These are phyloP conservation scores for Vannuccia rotundouncinata DNA, from an alignment of 2,888 invertebrate species.

Conservation along the genomic window DNA sequence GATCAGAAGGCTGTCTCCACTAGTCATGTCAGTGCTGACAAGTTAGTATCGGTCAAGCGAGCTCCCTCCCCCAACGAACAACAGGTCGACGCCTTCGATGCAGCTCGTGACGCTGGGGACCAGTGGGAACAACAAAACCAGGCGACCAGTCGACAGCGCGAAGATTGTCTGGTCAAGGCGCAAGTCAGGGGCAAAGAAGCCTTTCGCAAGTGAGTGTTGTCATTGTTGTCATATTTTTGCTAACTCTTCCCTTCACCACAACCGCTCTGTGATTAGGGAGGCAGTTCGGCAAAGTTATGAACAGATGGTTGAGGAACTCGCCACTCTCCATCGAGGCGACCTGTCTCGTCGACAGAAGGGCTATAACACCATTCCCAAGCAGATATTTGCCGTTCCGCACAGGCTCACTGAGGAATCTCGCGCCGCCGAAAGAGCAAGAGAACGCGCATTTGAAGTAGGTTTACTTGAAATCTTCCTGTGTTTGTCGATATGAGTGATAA, in stretches of 20 bases:
- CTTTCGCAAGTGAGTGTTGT: not conserved
- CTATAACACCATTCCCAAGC: not conserved
- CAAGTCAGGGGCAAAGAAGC: not conserved
- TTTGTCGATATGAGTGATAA: too few species aligned
- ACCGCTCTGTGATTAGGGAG: too few species aligned
- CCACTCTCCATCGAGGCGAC: not conserved
- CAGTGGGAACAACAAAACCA: not conserved
- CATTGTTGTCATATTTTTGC: not conserved
- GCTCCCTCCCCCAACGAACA: not conserved
- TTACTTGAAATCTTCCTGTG: too few species aligned
- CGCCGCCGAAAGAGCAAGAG: not conserved
- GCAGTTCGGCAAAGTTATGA: not conserved
- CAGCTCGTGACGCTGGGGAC: not conserved
- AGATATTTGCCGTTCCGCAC: not conserved
- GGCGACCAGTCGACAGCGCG: not conserved
- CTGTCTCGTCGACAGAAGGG: not conserved
- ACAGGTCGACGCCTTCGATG: not conserved
- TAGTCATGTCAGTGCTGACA: not conserved
- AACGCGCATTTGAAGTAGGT: not conserved
- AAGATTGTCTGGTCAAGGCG: not conserved
- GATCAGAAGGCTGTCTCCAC: not conserved
- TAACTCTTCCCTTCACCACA: too few species aligned
- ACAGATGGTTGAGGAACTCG: not conserved
- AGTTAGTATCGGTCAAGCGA: not conserved
- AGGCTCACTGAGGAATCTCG: not conserved